Conservation (phyloP, 2,797 vertebrate genomes). For the Pseudochirops cupreus region DNA sequence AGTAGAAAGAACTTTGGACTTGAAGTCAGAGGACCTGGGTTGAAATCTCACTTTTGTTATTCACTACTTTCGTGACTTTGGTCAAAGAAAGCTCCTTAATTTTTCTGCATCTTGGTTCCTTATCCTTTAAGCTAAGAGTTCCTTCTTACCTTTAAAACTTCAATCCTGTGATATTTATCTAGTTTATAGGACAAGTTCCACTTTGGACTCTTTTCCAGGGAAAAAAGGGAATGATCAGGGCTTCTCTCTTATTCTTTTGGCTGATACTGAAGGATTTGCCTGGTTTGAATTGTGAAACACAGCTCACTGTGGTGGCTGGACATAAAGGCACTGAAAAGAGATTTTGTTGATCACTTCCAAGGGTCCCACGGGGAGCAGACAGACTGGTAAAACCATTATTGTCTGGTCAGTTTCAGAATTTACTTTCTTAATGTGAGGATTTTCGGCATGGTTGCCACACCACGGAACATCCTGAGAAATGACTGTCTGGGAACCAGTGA, state of each 20-base stretch:
- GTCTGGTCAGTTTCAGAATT: slow-evolving; percentile 13
- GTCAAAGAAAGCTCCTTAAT: background rate
- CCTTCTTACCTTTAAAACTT: background rate
- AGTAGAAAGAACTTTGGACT: background rate
- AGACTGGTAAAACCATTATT: background rate
- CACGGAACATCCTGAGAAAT: background rate
- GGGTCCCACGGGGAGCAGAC: slow-evolving; percentile 8
- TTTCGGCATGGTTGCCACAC: slow-evolving; percentile 11
- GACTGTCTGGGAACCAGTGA: background rate
- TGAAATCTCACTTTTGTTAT: background rate
- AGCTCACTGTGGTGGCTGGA: background rate
- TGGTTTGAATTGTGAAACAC: background rate
- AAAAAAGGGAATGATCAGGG: background rate
- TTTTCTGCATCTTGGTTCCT: background rate
- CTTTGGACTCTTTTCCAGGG: background rate
- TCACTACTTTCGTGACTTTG: background rate
- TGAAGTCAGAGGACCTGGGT: background rate
- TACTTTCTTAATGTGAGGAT: background rate
- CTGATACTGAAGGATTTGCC: background rate
- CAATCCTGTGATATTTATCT: background rate
- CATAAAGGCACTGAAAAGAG: slow-evolving; percentile 2
- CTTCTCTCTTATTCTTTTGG: slow-evolving; percentile 6
- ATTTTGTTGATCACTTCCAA: background rate
- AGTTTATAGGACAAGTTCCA: background rate
- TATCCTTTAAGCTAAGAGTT: background rate